A percentile compares a stretch with the other conserved stretches of the same genome.
Evolutionary conservation across 2,797 vertebrate species (phyloP).

Genomic region (Melanotaenia boesemani): DNA sequence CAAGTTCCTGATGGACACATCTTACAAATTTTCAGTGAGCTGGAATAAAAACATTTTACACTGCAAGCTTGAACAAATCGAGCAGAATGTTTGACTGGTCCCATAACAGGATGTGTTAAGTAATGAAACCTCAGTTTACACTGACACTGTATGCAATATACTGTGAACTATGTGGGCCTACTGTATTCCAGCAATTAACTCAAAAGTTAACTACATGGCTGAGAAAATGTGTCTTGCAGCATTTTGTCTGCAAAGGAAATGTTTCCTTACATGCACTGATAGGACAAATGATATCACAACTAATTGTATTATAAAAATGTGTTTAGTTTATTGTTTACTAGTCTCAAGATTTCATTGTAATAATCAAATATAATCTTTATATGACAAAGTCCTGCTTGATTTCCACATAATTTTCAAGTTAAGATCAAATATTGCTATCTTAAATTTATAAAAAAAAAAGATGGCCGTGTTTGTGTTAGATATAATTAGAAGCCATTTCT

Average conservation of each 20-base stretch:
- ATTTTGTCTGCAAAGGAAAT: slow-evolving; percentile 31
- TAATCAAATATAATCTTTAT: neutral
- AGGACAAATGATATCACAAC: slow-evolving; percentile 35
- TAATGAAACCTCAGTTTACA: slow-evolving; percentile 61
- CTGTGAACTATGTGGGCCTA: slow-evolving; percentile 52
- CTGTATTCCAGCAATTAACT: slow-evolving; percentile 49
- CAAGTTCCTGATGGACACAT: slow-evolving; percentile 9
- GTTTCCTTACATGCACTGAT: slow-evolving; percentile 33
- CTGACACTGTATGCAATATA: slow-evolving; percentile 19
- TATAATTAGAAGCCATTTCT: slow-evolving; percentile 34
- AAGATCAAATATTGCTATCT: neutral
- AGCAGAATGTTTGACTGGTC: slow-evolving; percentile 61
- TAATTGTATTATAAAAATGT: slow-evolving; percentile 22
- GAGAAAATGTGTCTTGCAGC: slow-evolving; percentile 74
- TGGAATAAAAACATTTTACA: slow-evolving; percentile 21
- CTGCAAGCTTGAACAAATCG: slow-evolving; percentile 64
- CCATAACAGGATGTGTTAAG: slow-evolving; percentile 59
- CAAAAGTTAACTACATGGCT: slow-evolving; percentile 65
- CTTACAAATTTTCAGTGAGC: slow-evolving; percentile 4
- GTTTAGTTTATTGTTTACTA: slow-evolving; percentile 1
- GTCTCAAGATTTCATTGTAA: slow-evolving; percentile 2
- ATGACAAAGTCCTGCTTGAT: neutral
- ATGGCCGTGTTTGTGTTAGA: neutral
- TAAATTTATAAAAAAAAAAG: neutral
- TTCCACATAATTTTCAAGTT: neutral